Evolutionary conservation across 2,888 invertebrate species (phyloP), one percentile per base, ranked within the genome.

Genomic region (Eupithecia insigniata): DNA sequence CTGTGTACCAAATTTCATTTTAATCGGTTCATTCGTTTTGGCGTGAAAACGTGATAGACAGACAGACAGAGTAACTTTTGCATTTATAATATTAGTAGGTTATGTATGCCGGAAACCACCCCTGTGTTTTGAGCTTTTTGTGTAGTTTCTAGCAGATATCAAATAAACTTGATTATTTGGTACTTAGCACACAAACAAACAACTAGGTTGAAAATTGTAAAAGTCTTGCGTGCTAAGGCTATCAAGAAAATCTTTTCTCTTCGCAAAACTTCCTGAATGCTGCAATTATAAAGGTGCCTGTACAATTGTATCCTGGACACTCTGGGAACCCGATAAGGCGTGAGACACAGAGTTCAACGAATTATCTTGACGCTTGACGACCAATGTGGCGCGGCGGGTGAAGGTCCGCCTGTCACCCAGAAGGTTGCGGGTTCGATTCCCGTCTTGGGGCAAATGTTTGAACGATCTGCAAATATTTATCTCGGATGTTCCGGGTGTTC

Each of bases 241-340:
- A 28, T 71, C 34, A 39, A 65, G 69, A 55, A 60, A 26, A 30
- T 67, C n/a, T 69, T 69, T 16, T 66, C 66, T 69, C 69, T 69
- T 69, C 71, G 67, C 66, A 67, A 69, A 69, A 73, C 67, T 62
- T 80, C 71, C 74, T 77, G 71, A 76, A 73, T 68, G 69, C 73
- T 77, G 58, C 77, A 82, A 85, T 83, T 82, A 64, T 30, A 62
- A 32, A 32, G 36, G 22, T 28, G 81, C 69, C 70, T 70, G 71
- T 68, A 82, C 79, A 78, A 81, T 81, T 79, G 80, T 80, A 75
- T 69, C 65, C 73, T 71, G 71, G 73, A 70, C 68, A 65, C 46
- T 74, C 76, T 83, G 81, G 81, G 83, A 83, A 82, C 71, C 75
- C 70, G 83, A 83, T 82, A 83, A 83, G 71, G 74, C 85, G 85